Conservation (phyloP, 53 echinoderm and acorn worm genomes). For the Antedon mediterranea region DNA sequence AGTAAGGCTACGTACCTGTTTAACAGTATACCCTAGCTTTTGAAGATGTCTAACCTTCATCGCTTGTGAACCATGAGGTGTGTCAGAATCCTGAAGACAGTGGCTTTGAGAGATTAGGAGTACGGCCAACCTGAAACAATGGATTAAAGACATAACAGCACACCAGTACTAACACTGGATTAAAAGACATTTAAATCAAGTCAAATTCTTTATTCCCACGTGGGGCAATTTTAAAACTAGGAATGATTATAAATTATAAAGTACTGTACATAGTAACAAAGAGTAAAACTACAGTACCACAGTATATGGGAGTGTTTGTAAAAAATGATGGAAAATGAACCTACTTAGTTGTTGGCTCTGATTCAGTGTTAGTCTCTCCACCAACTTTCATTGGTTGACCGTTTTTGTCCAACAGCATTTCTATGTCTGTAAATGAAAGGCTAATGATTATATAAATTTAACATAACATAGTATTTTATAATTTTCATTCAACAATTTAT, state of each 20-base stretch:
- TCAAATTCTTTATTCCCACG: no score
- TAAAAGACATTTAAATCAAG: no score
- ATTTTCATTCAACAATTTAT: no score
- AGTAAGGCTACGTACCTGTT: conserved; percentile 69
- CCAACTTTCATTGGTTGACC: background rate
- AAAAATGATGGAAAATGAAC: background rate
- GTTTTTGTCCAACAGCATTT: background rate
- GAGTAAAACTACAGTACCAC: no score
- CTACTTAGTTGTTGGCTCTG: background rate
- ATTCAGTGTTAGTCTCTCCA: background rate
- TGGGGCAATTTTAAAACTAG: no score
- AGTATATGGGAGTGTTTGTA: background rate
- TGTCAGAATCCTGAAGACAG: conserved; percentile 32
- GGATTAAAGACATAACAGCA: no score
- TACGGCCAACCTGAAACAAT: conserved; percentile 29
- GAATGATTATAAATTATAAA: no score
- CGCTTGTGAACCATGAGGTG: conserved; percentile 73
- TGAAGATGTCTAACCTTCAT: conserved; percentile 85
- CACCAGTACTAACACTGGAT: no score
- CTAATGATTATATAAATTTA: no score
- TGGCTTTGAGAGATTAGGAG: conserved; percentile 27
- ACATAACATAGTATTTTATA: no score
- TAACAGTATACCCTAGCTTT: conserved; percentile 60
- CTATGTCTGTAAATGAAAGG: background rate
- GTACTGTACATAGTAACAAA: no score